These are phyloP conservation scores for Cephus cinctus DNA, from an alignment of 1,140 invertebrate genomes.

Conservation along the genomic window DNA sequence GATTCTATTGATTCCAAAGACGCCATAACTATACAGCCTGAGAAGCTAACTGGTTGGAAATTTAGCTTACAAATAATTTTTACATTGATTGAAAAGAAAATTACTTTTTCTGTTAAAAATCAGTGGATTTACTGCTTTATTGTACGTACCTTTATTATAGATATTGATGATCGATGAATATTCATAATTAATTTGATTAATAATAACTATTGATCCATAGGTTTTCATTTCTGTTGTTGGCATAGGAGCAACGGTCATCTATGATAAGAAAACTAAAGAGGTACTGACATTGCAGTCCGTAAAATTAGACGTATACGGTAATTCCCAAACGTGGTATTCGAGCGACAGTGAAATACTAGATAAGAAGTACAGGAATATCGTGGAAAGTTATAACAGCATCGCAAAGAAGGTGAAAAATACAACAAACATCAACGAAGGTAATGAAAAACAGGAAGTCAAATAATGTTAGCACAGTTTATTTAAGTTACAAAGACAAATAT, in stretches of 20 bases:
- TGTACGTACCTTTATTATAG: too few species aligned
- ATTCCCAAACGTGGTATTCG: not conserved
- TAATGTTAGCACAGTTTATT: too few species aligned
- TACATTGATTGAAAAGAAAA: not conserved
- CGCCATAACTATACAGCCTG: not conserved
- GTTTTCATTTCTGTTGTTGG: too few species aligned
- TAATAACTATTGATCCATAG: too few species aligned
- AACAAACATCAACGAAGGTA: not conserved
- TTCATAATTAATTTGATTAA: too few species aligned
- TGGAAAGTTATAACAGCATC: not conserved
- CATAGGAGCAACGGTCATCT: too few species aligned
- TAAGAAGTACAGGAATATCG: not conserved
- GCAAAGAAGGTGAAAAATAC: not conserved
- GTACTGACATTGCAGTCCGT: too few species aligned
- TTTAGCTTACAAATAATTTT: not conserved
- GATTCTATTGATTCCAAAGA: not conserved
- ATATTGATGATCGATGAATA: too few species aligned
- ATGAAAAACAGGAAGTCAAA: too few species aligned
- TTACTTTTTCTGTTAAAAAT: not conserved
- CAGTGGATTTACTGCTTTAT: not conserved
- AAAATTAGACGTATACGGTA: too few species aligned
- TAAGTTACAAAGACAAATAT: too few species aligned
- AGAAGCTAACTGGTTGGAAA: not conserved
- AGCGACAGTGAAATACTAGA: not conserved
- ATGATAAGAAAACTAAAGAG: too few species aligned